These are phyloP conservation scores for Sciurus carolinensis DNA, from an alignment of 2,797 vertebrate species.

Conservation along the genomic window DNA sequence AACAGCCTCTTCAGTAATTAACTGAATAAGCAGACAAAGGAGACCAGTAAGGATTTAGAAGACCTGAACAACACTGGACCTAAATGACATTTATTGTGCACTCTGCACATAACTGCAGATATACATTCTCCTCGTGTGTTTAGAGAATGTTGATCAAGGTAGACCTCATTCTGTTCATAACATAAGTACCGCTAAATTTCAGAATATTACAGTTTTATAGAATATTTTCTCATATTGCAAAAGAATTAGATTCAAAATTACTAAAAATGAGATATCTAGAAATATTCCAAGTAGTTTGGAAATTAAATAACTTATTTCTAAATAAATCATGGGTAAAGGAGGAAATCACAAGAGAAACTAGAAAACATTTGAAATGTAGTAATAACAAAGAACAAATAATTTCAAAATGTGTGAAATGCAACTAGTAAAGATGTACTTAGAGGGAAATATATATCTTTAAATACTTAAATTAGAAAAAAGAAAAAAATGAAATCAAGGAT, in stretches of 20 bases:
- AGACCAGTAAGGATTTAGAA: background rate
- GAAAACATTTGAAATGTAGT: slow-evolving; percentile 45
- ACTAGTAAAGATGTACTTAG: background rate
- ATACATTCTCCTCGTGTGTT: background rate
- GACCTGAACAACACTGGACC: background rate
- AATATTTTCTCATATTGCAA: background rate
- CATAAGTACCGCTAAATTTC: background rate
- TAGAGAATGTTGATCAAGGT: background rate
- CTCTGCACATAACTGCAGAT: background rate
- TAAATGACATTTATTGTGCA: background rate
- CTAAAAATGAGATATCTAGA: background rate
- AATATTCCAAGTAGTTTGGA: background rate
- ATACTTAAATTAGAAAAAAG: slow-evolving; percentile 8
- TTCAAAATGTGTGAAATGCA: slow-evolving; percentile 17
- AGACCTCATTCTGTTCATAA: background rate
- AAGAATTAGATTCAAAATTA: background rate
- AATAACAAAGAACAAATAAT: background rate
- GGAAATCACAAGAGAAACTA: slow-evolving; percentile 10
- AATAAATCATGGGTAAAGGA: background rate
- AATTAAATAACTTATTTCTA: background rate
- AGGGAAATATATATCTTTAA: background rate
- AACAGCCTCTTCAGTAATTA: background rate
- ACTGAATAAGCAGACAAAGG: background rate
- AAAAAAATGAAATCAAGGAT: background rate
- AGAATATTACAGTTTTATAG: background rate